Evolutionary conservation across 2,113 vertebrate genomes (phyloP).

Genomic region (Silurus meridionalis): DNA sequence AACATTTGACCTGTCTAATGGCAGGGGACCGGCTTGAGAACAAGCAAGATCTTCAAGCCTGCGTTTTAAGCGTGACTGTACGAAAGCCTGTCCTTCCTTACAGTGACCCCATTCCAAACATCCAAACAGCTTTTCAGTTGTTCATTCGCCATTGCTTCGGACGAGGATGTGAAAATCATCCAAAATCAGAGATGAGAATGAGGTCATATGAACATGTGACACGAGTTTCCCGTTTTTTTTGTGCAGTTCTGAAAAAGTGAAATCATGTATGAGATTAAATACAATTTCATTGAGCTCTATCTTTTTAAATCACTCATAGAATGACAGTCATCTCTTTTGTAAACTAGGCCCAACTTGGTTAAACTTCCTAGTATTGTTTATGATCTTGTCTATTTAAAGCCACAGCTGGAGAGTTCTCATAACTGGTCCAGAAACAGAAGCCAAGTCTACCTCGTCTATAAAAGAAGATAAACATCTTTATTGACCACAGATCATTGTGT

Average conservation of each 20-base stretch:
- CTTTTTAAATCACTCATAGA: neutral
- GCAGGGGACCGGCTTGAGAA: slow-evolving; percentile 51
- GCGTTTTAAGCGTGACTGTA: slow-evolving; percentile 16
- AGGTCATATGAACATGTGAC: slow-evolving; percentile 47
- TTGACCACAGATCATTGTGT: neutral
- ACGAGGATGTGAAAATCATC: slow-evolving; percentile 50
- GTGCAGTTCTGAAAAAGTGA: slow-evolving; percentile 56
- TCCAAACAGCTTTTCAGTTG: neutral
- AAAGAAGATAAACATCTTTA: slow-evolving; percentile 23
- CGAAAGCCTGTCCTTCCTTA: no score
- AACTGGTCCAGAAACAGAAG: neutral
- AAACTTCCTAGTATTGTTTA: neutral
- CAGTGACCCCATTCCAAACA: neutral
- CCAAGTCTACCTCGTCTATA: neutral
- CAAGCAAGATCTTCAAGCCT: slow-evolving; percentile 22
- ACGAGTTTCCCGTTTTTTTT: slow-evolving; percentile 60
- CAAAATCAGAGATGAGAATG: slow-evolving; percentile 61
- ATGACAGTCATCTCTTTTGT: slow-evolving; percentile 12
- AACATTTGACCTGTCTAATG: slow-evolving; percentile 51
- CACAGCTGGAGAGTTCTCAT: neutral
- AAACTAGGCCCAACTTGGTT: neutral
- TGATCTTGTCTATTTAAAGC: neutral
- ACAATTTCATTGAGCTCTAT: slow-evolving; percentile 1
- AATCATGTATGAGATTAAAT: neutral
- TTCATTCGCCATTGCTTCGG: slow-evolving; percentile 6